Conservation (phyloP, 2,113 vertebrate species). For the Gasterosteus aculeatus region DNA sequence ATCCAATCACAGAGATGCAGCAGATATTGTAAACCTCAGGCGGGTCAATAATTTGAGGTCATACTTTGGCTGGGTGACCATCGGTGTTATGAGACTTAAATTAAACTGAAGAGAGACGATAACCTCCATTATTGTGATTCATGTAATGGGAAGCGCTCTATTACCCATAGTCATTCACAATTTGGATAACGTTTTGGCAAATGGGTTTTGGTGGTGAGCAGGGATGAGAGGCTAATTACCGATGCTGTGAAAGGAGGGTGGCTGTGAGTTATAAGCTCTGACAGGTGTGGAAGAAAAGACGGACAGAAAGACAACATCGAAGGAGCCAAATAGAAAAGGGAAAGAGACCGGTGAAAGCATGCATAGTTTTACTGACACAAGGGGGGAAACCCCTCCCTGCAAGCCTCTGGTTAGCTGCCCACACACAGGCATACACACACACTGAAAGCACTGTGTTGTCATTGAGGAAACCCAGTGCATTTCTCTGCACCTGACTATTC, state of each 20-base stretch:
- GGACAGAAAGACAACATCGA: slow-evolving; percentile 21
- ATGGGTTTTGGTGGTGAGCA: slow-evolving; percentile 46
- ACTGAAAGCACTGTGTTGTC: neutral
- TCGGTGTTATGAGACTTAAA: slow-evolving; percentile 13
- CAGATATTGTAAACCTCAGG: slow-evolving; percentile 3
- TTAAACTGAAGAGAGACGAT: slow-evolving; percentile 22
- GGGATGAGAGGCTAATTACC: slow-evolving; percentile 45
- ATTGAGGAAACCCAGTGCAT: slow-evolving; percentile 9
- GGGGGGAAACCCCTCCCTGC: slow-evolving; percentile 14
- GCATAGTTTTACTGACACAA: slow-evolving; percentile 17
- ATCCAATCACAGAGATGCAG: slow-evolving; percentile 7
- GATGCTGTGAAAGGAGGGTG: slow-evolving; percentile 26
- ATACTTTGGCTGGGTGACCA: neutral
- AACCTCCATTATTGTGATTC: slow-evolving; percentile 17
- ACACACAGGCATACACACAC: neutral
- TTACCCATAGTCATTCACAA: slow-evolving; percentile 7
- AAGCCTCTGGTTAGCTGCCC: neutral
- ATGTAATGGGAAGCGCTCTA: slow-evolving; percentile 17
- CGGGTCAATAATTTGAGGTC: slow-evolving; percentile 12
- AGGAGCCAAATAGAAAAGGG: slow-evolving; percentile 25
- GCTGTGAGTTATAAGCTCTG: slow-evolving; percentile 50
- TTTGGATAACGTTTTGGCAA: slow-evolving; percentile 30
- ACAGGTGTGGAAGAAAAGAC: slow-evolving; percentile 45
- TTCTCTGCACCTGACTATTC: slow-evolving; percentile 9
- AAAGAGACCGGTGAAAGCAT: slow-evolving; percentile 2